Evolutionary conservation across 2,888 invertebrate species (phyloP), one percentile per base, ranked within the genome.

Genomic region (Drosophila trichaetosa): DNA sequence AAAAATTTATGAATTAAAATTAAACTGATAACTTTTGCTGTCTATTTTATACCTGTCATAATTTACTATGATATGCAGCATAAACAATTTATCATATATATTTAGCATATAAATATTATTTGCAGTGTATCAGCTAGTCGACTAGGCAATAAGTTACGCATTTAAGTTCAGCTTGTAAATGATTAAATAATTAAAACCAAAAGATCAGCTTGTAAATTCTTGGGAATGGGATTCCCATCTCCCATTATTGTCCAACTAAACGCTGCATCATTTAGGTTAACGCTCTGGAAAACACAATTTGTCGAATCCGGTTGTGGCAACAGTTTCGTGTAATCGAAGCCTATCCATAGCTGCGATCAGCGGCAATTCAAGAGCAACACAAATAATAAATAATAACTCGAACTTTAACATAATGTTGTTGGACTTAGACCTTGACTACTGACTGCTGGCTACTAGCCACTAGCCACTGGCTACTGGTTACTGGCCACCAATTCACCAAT

Each of bases 331-430:
- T 13, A 56, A 13, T 29, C 56, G 27, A 54, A 54, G n/a, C n/a
- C 27, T 27, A 66, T 42, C 53, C 40, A 54, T 46, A 18, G 27
- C 29, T 34, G 21, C 33, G 33, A 61, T 58, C 36, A 36, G 48
- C 48, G 48, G 53, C 63, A 78, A 53, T 38, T 74, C 59, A 53
- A 78, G 78, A 74, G 70, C 63, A 60, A 63, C 33, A 67, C 61
- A 61, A 69, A 68, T 38, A 31, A 1, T 64, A 53, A 78, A 62
- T 49, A 67, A 67, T 36, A 52, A 48, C 27, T 51, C 49, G n/a
- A 56, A 51, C 49, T 68, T 61, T 49, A 49, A 49, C 58, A 53
- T 58, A 40, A 59, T 74, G 64, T 59, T 66, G 62, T 42, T 46
- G 16, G 63, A 61, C 60, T 40, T 46, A 21, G 63, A 61, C 62